These are phyloP conservation scores for Zaprionus capensis DNA, from an alignment of 1,140 invertebrate genomes.

Conservation along the genomic window DNA sequence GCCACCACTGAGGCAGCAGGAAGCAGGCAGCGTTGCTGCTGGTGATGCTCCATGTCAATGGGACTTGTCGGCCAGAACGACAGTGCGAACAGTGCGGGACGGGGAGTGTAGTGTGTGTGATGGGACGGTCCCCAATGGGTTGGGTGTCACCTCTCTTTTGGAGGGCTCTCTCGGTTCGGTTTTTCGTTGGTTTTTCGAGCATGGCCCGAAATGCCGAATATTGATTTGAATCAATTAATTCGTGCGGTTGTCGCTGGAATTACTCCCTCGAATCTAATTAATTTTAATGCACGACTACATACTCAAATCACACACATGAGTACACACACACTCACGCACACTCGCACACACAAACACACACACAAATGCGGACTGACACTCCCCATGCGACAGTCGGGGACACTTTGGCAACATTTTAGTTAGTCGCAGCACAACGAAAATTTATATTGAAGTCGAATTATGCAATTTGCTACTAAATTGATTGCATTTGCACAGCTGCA, in stretches of 20 bases:
- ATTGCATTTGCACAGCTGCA: slow-evolving; percentile 77
- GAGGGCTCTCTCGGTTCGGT: slow-evolving; percentile 45
- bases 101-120: slow-evolving; percentile 32
- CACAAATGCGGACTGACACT: background rate
- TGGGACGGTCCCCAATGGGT: slow-evolving; percentile 6
- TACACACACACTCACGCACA: slow-evolving; percentile 5
- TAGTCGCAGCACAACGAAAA: slow-evolving; percentile 73
- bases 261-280: slow-evolving; percentile 84
- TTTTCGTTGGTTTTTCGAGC: slow-evolving; percentile 53
- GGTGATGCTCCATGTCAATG: background rate
- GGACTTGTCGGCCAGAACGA: background rate
- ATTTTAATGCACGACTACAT: slow-evolving; percentile 84
- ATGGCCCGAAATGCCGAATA: slow-evolving; percentile 79
- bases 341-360: slow-evolving; percentile 20
- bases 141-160: slow-evolving; percentile 39
- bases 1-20: slow-evolving; percentile 33
- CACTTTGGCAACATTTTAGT: slow-evolving; percentile 80
- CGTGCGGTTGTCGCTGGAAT: slow-evolving; percentile 83
- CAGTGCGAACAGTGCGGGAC: background rate
- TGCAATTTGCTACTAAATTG: slow-evolving; percentile 83
- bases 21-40: slow-evolving; percentile 8
- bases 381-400: slow-evolving; percentile 50
- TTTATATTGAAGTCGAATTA: slow-evolving; percentile 81
- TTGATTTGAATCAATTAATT: slow-evolving; percentile 85
- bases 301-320: slow-evolving; percentile 46